These are phyloP conservation scores for Streptopelia turtur DNA, from an alignment of 2,797 vertebrate species.

Conservation along the genomic window DNA sequence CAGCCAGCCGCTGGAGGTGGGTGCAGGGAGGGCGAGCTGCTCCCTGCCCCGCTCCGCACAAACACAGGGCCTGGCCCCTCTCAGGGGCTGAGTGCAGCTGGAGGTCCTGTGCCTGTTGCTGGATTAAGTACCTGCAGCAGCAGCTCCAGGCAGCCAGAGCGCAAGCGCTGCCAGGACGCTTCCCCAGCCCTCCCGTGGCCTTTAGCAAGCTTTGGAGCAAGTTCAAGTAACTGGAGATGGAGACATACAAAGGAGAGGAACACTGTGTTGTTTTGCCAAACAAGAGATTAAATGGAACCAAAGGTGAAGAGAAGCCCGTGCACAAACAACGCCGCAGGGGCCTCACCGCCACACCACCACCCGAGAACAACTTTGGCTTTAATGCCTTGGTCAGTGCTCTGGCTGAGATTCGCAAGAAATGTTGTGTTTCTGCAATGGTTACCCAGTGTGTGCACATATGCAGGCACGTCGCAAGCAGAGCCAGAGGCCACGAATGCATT, in stretches of 20 bases:
- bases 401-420: rapidly evolving
- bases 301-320: neutral
- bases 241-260: neutral
- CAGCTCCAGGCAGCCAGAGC: neutral
- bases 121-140: neutral
- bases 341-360: rapidly evolving
- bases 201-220: neutral
- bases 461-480: too few relatives aligned
- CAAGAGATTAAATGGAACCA: neutral
- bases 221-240: neutral
- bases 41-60: rapidly evolving
- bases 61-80: neutral
- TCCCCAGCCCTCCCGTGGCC: neutral
- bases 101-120: neutral
- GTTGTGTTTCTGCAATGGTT: rapidly evolving
- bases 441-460: too few relatives aligned
- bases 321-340: neutral
- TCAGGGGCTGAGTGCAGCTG: neutral
- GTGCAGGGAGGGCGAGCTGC: neutral
- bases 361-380: neutral
- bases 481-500: too few relatives aligned
- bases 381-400: rapidly evolving
- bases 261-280: constrained; percentile 18
- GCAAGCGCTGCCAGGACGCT: neutral
- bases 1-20: neutral